Base-by-base conservation (phyloP, 2,888 invertebrate species). In the Strigamia transsilvanica region DNA sequence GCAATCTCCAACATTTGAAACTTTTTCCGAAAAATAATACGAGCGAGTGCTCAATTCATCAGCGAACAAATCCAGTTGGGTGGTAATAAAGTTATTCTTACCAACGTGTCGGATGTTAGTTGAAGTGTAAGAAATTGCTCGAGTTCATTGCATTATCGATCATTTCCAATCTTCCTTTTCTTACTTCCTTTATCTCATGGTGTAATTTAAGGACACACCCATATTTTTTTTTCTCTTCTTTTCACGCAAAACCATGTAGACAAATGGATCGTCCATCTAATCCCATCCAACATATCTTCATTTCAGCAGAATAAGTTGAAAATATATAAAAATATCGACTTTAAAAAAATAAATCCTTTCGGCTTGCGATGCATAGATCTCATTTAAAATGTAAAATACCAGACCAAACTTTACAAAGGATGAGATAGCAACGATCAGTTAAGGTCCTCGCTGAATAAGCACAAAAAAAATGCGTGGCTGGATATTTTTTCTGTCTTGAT, bases 11-110 rank as follows among this genome's bases (percentile, higher is more conserved):
- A 10, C 38, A 38, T 38, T 38, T 38, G 38, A 38, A 46, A 46
- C 46, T 46, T 46, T 46, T 13, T 15, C 13, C 12, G 1, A 1
- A 46, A 46, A n/a, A 13, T n/a, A 46, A 46, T 46, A 46, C 1
- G 46, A 46, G 12, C 5, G 46, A 46, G 15, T 46, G 46, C 46
- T 46, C 46, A 46, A 46, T 46, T 46, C 46, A 46, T 46, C 46
- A 46, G 46, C 12, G 46, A 10, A 46, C 13, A 46, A 46, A 46
- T 46, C 46, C 46, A 46, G 46, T 46, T 9, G 46, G 46, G 9
- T 46, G 46, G 46, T 46, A 46, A 46, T 46, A 46, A 46, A 46
- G 46, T 46, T 46, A 46, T 46, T 46, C n/a, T 46, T 46, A 46
- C 46, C 46, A 46, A 46, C 46, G 13, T 46, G 46, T 46, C 46